Evolutionary conservation across 2,888 invertebrate species (phyloP).

Genomic region (Andrena dorsata): DNA sequence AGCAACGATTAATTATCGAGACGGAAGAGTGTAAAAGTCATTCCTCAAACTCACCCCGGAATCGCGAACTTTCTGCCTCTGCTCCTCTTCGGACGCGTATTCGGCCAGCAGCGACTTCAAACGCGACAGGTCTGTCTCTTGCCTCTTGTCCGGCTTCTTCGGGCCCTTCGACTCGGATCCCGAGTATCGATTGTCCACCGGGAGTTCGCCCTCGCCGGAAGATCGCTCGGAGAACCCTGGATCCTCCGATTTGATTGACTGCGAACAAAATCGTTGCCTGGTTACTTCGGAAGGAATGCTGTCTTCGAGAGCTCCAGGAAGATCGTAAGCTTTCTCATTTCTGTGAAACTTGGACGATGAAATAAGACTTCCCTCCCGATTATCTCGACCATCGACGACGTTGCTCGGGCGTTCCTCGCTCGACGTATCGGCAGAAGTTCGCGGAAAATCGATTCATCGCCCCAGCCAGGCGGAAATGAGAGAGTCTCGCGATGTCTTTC

Average conservation of each 20-base stretch:
- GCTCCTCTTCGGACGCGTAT: slow-evolving; percentile 69
- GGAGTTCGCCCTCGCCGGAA: slow-evolving; percentile 16
- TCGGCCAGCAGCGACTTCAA: slow-evolving; percentile 67
- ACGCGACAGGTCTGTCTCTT: slow-evolving; percentile 69
- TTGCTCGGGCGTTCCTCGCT: no score
- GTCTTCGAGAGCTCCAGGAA: no score
- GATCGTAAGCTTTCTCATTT: no score
- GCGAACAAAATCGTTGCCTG: background rate
- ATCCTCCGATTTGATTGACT: slow-evolving; percentile 21
- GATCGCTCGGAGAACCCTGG: background rate
- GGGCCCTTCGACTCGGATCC: slow-evolving; percentile 32
- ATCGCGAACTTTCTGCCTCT: slow-evolving; percentile 70
- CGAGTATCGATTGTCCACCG: slow-evolving; percentile 45
- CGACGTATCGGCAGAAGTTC: no score
- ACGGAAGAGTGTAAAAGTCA: background rate
- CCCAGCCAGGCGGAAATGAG: no score
- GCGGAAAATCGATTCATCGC: no score
- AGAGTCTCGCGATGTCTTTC: no score
- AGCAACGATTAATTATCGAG: slow-evolving; percentile 21
- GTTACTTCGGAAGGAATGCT: background rate
- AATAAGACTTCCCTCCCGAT: no score
- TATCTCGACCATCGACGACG: no score
- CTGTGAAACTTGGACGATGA: no score
- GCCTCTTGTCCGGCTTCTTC: slow-evolving; percentile 76
- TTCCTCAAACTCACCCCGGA: slow-evolving; percentile 70